Evolutionary conservation across 2,113 vertebrate species (phyloP), one percentile per base, ranked within the genome.

Genomic region (Mandrillus leucophaeus): DNA sequence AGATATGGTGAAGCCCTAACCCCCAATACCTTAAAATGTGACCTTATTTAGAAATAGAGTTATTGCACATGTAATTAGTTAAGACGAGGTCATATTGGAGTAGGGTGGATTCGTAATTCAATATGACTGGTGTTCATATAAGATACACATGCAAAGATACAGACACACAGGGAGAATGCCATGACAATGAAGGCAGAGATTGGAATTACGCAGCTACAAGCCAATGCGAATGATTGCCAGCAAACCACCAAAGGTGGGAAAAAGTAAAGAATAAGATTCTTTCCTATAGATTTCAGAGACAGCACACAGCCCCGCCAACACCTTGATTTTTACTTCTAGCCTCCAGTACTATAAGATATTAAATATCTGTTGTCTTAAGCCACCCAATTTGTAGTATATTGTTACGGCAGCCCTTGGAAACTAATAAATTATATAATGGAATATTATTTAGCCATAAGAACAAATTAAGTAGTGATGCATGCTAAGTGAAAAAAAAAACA

Each of bases 401-500:
- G 9, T 48, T 81, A 95, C 32, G 59, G n/a, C 48, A 90, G 73
- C n/a, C 66, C n/a, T 86, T 66, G 38, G 78, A 93, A 96, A 84
- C 7, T 55, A 87, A 75, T 6, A 55, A 2, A 76, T 23, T 11
- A 84, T 48, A 75, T 52, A 80, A 70, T 72, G 57, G 27, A 64
- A 50, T 88, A 93, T 45, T 76, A 84, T 57, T 90, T 78, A 90
- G 79, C 20, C 50, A 52, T 45, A 97, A 89, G 93, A 97, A 82
- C 40, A 64, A 93, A 82, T 85, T 57, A 96, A 72, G 11, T 66
- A 84, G 17, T 84, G 12, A 93, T 17, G 10, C 4, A 76, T 66
- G 43, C 48, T 93, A 86, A 86, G 23, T 45, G 27, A 87, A 95
- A 87, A 9, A 9, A 52, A 95, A 88, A 88, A 5, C 40, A 95